Base-by-base conservation (phyloP, 2,113 vertebrate species). In the Cygnus atratus region DNA sequence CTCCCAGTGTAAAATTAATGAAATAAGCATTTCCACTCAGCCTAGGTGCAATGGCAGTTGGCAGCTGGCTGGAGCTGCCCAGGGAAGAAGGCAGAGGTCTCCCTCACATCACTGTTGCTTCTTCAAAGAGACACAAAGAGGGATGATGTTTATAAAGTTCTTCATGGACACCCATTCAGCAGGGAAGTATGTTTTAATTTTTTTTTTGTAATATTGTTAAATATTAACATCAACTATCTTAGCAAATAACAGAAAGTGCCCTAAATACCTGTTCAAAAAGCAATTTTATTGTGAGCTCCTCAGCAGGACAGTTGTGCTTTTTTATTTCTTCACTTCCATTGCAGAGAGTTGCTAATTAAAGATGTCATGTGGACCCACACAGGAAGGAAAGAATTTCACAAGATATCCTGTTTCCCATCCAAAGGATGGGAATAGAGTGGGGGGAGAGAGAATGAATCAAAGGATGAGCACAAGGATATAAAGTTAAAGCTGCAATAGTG, bases 381-480 rank as follows among this genome's bases (percentile, higher is more conserved):
- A 97, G 94, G 83, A 97, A 96, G 96, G 96, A 95, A 95, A 89
- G 84, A 96, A 93, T 87, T 96, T 96, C 95, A 88, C 95, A 97
- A 97, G 96, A 97, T 97, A 97, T 97, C 95, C 97, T 97, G 96
- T 97, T 98, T 98, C 98, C 96, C 97, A 97, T 63, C 97, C 94
- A 37, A 94, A 3, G 7, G 94, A 95, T 96, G 96, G 92, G 93
- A 92, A 96, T 86, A 39, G 95, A 88, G 95, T 95, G 95, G 96
- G 95, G 92, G 96, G 62, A 91, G 94, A 98, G 96, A 95, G 93
- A 94, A 96, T 67, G 92, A 97, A 96, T 98, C 98, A 98, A 97
- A 98, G 97, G 92, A 94, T 78, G 94, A 95, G 91, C 84, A 79
- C 74, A 95, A 84, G 90, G 94, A 90, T 94, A 96, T 89, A 77